Conservation (phyloP, 2,888 invertebrate genomes). For the Pimpla rufipes region DNA sequence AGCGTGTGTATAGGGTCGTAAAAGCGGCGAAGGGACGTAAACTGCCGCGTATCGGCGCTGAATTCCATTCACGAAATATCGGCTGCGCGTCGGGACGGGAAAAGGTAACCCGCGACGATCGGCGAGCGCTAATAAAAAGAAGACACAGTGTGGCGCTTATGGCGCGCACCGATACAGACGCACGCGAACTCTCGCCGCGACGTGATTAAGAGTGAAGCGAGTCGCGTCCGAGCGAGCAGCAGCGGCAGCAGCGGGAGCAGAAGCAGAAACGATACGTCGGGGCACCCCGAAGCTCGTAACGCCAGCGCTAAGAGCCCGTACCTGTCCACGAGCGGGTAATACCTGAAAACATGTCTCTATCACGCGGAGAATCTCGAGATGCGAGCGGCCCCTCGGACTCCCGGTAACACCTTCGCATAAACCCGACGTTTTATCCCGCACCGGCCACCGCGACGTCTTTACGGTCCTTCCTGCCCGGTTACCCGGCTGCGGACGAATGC, state of each 20-base stretch:
- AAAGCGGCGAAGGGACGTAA: slow-evolving; percentile 8
- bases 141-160: slow-evolving; percentile 17
- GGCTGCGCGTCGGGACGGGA: slow-evolving; percentile 25
- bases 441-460: slow-evolving; percentile 81
- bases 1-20: slow-evolving; percentile 35
- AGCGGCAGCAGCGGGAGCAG: slow-evolving; percentile 54
- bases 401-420: slow-evolving; percentile 83
- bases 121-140: slow-evolving; percentile 58
- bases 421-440: slow-evolving; percentile 83
- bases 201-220: slow-evolving; percentile 70
- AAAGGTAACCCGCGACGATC: slow-evolving; percentile 58
- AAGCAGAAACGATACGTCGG: slow-evolving; percentile 51
- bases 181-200: slow-evolving; percentile 33
- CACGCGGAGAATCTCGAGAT: slow-evolving; percentile 81
- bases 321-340: slow-evolving; percentile 83
- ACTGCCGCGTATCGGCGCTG: background rate
- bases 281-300: slow-evolving; percentile 78
- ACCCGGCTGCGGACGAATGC: slow-evolving; percentile 61
- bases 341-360: slow-evolving; percentile 85
- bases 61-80: slow-evolving; percentile 48
- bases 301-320: slow-evolving; percentile 82
- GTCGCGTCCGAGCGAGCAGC: slow-evolving; percentile 46
- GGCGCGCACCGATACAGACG: slow-evolving; percentile 3
- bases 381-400: slow-evolving; percentile 66
- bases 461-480: slow-evolving; percentile 82